Conservation (phyloP, 2,888 invertebrate species). For the Amorpha juglandis region DNA sequence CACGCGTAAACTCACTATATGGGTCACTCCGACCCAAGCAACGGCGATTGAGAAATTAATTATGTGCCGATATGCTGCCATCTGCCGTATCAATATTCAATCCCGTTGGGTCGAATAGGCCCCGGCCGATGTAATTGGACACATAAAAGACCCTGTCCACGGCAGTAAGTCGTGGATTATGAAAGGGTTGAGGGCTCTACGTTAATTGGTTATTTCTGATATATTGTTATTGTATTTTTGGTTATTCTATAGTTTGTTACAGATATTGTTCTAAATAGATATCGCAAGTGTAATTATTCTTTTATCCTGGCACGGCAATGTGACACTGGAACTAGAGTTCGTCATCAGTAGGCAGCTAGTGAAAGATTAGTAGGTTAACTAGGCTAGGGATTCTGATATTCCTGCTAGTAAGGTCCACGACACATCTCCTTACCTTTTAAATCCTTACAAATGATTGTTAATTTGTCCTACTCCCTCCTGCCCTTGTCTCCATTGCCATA, state of each 20-base stretch:
- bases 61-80: constrained; percentile 76
- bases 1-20: constrained; percentile 58
- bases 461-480: too few relatives aligned
- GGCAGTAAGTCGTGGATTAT: constrained; percentile 30
- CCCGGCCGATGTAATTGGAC: constrained; percentile 19
- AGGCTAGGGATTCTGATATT: too few relatives aligned
- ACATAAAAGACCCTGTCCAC: constrained; percentile 8
- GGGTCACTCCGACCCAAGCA: constrained; percentile 54
- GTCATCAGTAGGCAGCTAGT: too few relatives aligned
- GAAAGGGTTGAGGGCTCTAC: constrained; percentile 40
- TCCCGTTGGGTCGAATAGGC: constrained; percentile 59
- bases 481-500: too few relatives aligned
- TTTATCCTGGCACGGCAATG: too few relatives aligned
- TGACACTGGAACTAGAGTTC: too few relatives aligned
- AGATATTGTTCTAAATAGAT: too few relatives aligned
- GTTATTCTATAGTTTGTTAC: constrained; percentile 38
- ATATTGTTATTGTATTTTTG: constrained; percentile 51
- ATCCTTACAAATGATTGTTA: too few relatives aligned
- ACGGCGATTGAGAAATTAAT: constrained; percentile 72
- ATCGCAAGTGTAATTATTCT: too few relatives aligned
- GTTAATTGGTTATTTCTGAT: constrained; percentile 43
- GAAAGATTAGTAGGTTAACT: too few relatives aligned
- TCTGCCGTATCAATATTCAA: constrained; percentile 81
- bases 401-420: too few relatives aligned
- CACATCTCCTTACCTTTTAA: too few relatives aligned